Percentiles rank a stretch among this genome's conserved stretches.
Conservation (phyloP, 1,140 invertebrate genomes). For the Littorina saxatilis region DNA sequence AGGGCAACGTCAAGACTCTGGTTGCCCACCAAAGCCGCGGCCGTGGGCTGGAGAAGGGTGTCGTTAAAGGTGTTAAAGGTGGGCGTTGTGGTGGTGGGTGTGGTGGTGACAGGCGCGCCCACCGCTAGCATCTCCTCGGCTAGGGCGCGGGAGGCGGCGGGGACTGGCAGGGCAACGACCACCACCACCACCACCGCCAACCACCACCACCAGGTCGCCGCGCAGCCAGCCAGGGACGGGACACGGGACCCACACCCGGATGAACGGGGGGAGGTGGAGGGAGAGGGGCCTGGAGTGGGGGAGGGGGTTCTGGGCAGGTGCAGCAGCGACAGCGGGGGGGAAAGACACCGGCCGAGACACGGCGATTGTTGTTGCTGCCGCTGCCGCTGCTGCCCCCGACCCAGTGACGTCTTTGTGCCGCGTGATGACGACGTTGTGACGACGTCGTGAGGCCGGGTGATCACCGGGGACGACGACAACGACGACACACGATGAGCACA, state of each 20-base stretch:
- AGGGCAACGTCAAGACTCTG: slow-evolving; percentile 27
- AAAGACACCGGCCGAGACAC: not conserved
- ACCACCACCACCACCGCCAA: not conserved
- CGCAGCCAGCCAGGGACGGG: slow-evolving; percentile 6
- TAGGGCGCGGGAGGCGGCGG: slow-evolving; percentile 1
- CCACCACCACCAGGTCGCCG: not conserved
- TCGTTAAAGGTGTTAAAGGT: not conserved
- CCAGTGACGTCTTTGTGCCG: slow-evolving; percentile 5
- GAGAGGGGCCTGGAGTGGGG: not conserved
- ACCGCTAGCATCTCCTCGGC: not conserved
- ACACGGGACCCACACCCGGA: not conserved
- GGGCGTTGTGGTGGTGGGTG: not conserved
- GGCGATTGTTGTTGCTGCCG: slow-evolving; percentile 12
- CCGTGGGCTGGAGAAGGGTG: not conserved
- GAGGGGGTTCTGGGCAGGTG: not conserved
- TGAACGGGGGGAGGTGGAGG: not conserved
- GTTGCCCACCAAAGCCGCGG: not conserved
- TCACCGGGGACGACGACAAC: no score
- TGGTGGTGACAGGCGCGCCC: not conserved
- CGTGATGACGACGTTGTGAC: slow-evolving; percentile 32
- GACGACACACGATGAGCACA: no score
- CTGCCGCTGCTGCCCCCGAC: slow-evolving; percentile 22
- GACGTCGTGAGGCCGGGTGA: not conserved
- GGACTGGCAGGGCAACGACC: not conserved
- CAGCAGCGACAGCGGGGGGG: slow-evolving; percentile 17